Base-by-base conservation (phyloP, 2,113 vertebrate species). In the Sebastes schlegelii region DNA sequence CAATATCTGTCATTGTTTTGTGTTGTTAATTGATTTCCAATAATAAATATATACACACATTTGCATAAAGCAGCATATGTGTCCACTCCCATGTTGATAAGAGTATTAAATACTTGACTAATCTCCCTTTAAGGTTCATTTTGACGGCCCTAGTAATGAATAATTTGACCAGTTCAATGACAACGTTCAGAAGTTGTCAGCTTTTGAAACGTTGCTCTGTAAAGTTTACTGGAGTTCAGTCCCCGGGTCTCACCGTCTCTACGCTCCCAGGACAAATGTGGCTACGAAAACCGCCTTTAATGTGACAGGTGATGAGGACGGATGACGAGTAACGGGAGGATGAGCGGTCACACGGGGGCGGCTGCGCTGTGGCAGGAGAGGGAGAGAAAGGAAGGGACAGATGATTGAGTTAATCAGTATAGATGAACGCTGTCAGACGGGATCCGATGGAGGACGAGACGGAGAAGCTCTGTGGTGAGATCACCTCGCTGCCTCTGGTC, bases 351-450 rank as follows among this genome's bases (percentile, higher is more conserved):
- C 66, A 61, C 11, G 69, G 84, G 74, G 57, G 34, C 23, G 13
- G 62, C 57, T 1, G 26, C 68, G n/a, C 57, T 54, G 80, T 40
- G 68, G 48, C 65, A 48, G 77, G 48, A 26, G 67, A 34, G 4
- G 34, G 34, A 34, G 34, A 34, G 34, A 34, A 34, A 34, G 34
- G 34, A 34, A 34, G 34, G 34, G 34, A 34, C 34, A 34, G 83
- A 91, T 86, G 71, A 92, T 93, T 78, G 80, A 77, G 65, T 74
- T 91, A 77, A 94, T 93, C 84, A 79, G 73, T 70, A 90, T 88
- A 70, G 91, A 93, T 89, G 90, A 93, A 79, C 67, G 60, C 80
- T 85, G 84, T 89, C 91, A 79, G 83, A 67, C 46, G 16, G 60
- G 89, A 87, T 83, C 68, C 82, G 84, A 84, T 74, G 11, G 80